phyloP scores from a whole-genome alignment of 1,140 invertebrate species.

The Magallana ariakensis region DNA sequence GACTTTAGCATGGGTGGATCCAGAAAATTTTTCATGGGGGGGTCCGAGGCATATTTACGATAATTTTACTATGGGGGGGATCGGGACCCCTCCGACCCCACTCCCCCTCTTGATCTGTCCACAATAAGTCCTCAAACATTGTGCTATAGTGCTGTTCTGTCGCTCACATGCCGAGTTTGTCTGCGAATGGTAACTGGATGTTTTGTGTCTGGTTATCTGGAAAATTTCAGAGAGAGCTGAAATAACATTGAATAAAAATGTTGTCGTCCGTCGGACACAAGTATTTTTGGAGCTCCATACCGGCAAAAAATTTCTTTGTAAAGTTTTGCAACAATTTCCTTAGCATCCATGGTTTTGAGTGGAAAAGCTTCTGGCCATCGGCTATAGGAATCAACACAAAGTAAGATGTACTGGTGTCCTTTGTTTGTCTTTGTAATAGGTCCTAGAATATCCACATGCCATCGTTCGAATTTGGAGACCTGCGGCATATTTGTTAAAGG shows the following conservation, averaged over 20 bases:
- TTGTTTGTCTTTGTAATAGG: slow-evolving; percentile 47
- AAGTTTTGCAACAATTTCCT: background rate
- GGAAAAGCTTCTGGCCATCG: slow-evolving; percentile 55
- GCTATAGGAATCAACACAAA: slow-evolving; percentile 55
- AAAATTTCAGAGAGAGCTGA: slow-evolving; percentile 44
- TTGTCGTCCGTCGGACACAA: slow-evolving; percentile 48
- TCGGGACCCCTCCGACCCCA: too few species aligned
- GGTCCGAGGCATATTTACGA: too few species aligned
- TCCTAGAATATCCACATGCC: slow-evolving; percentile 57
- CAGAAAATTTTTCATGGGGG: too few species aligned
- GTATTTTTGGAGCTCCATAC: slow-evolving; percentile 42
- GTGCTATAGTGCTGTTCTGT: too few species aligned
- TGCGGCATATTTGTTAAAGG: slow-evolving; percentile 35
- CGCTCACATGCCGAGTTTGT: too few species aligned
- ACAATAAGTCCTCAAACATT: too few species aligned
- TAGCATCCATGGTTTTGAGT: too few species aligned
- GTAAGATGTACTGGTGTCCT: slow-evolving; percentile 54
- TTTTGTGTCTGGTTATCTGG: too few species aligned
- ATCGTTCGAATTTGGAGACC: slow-evolving; percentile 20
- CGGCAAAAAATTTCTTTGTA: slow-evolving; percentile 55
- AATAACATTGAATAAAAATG: slow-evolving; percentile 52
- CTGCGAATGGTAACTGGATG: too few species aligned
- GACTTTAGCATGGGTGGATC: too few species aligned
- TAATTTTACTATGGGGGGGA: too few species aligned
- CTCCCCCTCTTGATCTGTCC: too few species aligned